phyloP scores from a whole-genome alignment of 2,888 invertebrate genomes.

The Drosophila yooni region DNA sequence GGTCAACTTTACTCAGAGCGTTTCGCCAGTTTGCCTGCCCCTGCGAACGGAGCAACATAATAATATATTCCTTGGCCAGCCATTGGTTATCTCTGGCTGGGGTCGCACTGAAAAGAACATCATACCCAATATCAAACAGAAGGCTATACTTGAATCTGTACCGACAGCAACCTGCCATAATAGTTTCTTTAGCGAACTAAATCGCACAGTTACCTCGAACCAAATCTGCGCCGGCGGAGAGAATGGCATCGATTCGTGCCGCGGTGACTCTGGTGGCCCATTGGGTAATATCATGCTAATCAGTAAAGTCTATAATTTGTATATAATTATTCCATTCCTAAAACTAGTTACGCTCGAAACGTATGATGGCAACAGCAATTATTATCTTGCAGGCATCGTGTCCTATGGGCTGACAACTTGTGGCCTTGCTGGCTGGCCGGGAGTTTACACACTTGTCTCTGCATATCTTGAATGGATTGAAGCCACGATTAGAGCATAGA shows the following conservation, averaged over 20 bases:
- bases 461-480: slow-evolving; percentile 87
- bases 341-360: slow-evolving; percentile 84
- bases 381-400: slow-evolving; percentile 87
- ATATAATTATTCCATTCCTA: not conserved
- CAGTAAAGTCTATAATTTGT: not conserved
- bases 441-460: slow-evolving; percentile 88
- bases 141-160: slow-evolving; percentile 86
- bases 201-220: slow-evolving; percentile 84
- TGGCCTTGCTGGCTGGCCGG: slow-evolving; percentile 87
- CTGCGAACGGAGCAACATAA: slow-evolving; percentile 67
- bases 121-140: slow-evolving; percentile 86
- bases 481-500: slow-evolving; percentile 74
- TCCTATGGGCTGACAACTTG: slow-evolving; percentile 88
- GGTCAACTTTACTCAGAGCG: slow-evolving; percentile 86
- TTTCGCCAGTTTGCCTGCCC: slow-evolving; percentile 88
- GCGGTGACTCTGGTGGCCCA: slow-evolving; percentile 88
- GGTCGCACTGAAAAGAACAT: slow-evolving; percentile 87
- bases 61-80: slow-evolving; percentile 82
- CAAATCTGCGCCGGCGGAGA: slow-evolving; percentile 88
- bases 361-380: slow-evolving; percentile 84
- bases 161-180: slow-evolving; percentile 85
- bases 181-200: slow-evolving; percentile 85
- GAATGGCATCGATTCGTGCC: slow-evolving; percentile 86
- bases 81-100: slow-evolving; percentile 88
- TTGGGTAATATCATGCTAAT: slow-evolving; percentile 22